Evolutionary conservation across 1,140 invertebrate species (phyloP).

Genomic region (Chymomyza costata): DNA sequence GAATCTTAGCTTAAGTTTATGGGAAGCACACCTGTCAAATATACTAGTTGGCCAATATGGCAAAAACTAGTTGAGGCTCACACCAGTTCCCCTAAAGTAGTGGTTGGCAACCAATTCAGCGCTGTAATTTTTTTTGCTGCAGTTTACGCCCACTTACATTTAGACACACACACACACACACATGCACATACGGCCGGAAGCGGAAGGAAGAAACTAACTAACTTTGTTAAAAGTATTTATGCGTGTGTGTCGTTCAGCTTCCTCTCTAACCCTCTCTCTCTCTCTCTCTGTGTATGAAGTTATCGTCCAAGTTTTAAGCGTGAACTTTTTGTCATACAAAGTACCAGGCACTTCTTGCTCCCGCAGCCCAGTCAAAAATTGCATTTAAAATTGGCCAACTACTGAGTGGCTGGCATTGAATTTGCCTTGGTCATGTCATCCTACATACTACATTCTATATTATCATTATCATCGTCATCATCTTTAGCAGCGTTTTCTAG

Average conservation of each 20-base stretch:
- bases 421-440: no score
- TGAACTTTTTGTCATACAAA: conserved; percentile 53
- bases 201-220: conserved; percentile 70
- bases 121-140: no score
- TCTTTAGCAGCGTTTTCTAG: no score
- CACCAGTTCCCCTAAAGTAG: no score
- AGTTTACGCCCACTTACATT: no score
- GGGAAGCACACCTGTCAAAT: no score
- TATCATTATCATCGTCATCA: no score
- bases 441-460: no score
- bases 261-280: neutral
- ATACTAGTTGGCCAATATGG: no score
- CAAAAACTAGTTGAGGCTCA: no score
- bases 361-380: conserved; percentile 23
- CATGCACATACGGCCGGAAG: conserved; percentile 13
- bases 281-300: conserved; percentile 47
- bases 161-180: conserved; percentile 15
- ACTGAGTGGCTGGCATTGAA: conserved; percentile 10
- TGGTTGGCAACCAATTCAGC: no score
- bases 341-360: neutral
- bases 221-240: conserved; percentile 61
- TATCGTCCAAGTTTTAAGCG: conserved; percentile 68
- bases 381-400: conserved; percentile 52
- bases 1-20: no score
- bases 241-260: conserved; percentile 28